Evolutionary conservation across 2,113 vertebrate species (phyloP), one percentile per base, ranked within the genome.

Genomic region (Platichthys stellatus): DNA sequence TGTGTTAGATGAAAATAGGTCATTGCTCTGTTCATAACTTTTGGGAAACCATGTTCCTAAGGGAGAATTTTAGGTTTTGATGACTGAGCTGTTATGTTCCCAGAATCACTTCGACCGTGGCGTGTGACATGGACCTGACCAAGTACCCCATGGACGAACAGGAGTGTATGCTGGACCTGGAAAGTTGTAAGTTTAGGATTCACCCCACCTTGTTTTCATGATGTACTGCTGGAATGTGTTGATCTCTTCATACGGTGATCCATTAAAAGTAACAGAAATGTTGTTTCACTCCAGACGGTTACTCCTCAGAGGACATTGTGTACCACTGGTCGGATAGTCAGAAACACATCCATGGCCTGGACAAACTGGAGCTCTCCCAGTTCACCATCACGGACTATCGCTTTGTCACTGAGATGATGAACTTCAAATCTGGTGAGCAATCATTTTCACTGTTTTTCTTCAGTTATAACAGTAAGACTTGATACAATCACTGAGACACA

Each of bases 111-210:
- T 97, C 98, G 6, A 99, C 97, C 0, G 96, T 97, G 86, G 97
- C 97, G 23, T 99, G 98, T 43, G 97, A 99, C 82, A 99, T 99
- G 98, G 98, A 99, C 89, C 94, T 99, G 5, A 97, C 97, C 87
- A 99, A 99, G 82, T 99, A 99, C 8, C 98, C 98, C 0, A 96
- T 99, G 97, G 98, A 99, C 1, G 97, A 99, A 72, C 97, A 99
- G 84, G 98, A 99, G 28, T 99, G 98, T 78, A 97, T 97, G 96
- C 67, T 99, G 89, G 97, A 99, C 77, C 90, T 99, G 84, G 98
- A 99, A 84, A 99, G 98, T 93, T 99, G 98, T 99, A 92, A 96
- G 97, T 95, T 11, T 49, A 13, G 1, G 0, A 56, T 74, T 60
- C 3, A 78, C 23, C 13, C 5, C 43, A 20, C 20, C 20, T n/a